phyloP scores from a whole-genome alignment of 2,797 vertebrate genomes.

The Notolabrus celidotus region DNA sequence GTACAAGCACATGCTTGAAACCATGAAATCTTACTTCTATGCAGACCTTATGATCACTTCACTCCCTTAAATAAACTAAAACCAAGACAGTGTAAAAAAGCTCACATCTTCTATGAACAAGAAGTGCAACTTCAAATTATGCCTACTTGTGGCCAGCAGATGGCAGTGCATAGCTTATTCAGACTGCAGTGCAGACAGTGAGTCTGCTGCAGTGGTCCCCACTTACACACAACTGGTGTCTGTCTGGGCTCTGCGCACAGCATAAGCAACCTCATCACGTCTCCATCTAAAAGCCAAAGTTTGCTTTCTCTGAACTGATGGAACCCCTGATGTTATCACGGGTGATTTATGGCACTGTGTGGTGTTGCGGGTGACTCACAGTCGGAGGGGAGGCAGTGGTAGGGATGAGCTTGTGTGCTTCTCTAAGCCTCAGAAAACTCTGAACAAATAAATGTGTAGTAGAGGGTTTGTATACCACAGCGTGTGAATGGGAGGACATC shows the following conservation, averaged over 20 bases:
- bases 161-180: conserved; percentile 61
- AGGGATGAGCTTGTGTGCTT: conserved; percentile 13
- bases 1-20: background rate
- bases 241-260: conserved; percentile 57
- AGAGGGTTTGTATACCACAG: conserved; percentile 14
- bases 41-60: too few species aligned
- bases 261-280: conserved; percentile 78
- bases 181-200: conserved; percentile 64
- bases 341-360: conserved; percentile 53
- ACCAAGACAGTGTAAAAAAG: background rate
- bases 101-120: background rate
- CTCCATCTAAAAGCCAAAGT: conserved; percentile 62
- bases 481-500: conserved; percentile 10
- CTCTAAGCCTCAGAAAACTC: conserved; percentile 23
- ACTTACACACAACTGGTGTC: conserved; percentile 40
- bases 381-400: background rate
- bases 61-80: too few species aligned
- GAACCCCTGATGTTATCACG: conserved; percentile 55
- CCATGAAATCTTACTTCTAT: background rate
- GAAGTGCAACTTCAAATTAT: too few species aligned
- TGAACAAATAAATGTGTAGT: conserved; percentile 38
- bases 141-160: conserved; percentile 63
- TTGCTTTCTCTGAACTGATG: conserved; percentile 58
- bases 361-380: conserved; percentile 2
- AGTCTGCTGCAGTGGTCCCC: conserved; percentile 73